These are phyloP conservation scores for Gallinago paraguaiae DNA, from an alignment of 2,113 vertebrate genomes.

Conservation along the genomic window DNA sequence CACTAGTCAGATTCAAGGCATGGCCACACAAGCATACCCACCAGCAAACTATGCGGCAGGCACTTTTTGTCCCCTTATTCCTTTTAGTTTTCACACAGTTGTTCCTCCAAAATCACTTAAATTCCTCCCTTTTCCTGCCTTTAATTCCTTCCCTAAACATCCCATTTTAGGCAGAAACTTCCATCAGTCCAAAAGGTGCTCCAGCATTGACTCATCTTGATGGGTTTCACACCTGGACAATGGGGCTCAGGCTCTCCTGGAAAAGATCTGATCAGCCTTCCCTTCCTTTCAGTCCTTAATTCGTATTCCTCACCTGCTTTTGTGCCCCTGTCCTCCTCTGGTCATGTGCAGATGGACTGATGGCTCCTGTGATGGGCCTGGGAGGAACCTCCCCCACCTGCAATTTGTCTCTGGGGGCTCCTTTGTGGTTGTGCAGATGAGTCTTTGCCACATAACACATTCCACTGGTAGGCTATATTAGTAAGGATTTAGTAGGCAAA, in stretches of 20 bases:
- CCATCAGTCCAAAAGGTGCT: not conserved
- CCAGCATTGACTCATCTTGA: not conserved
- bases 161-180: not conserved
- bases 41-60: not conserved
- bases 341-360: not conserved
- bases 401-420: not conserved
- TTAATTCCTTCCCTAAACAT: not conserved
- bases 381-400: not conserved
- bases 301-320: not conserved
- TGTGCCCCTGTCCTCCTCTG: not conserved
- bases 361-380: not conserved
- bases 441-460: not conserved
- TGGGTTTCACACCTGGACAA: not conserved
- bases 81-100: not conserved
- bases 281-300: not conserved
- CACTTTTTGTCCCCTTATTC: not conserved
- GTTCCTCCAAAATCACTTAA: not conserved
- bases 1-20: accelerated
- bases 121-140: not conserved
- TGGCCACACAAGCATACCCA: not conserved
- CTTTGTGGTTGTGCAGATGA: not conserved
- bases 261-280: not conserved
- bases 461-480: not conserved
- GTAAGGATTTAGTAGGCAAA: not conserved
- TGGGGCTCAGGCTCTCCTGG: not conserved